phyloP scores from a whole-genome alignment of 2,888 invertebrate species.

The Lasioglossum pauxillum region DNA sequence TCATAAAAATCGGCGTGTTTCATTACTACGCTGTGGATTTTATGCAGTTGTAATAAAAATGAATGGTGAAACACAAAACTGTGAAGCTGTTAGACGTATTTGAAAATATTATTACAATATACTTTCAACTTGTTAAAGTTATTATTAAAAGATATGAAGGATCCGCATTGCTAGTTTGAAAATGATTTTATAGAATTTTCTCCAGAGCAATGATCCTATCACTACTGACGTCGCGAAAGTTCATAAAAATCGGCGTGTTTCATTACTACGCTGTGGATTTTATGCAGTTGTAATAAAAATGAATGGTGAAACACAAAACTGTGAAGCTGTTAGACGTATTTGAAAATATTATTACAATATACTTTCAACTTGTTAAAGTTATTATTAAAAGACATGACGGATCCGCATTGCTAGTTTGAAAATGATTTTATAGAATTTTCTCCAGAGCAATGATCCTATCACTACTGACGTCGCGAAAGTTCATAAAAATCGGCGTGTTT shows the following conservation, averaged over 20 bases:
- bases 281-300: not conserved
- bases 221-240: accelerated
- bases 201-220: no score
- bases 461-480: accelerated
- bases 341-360: not conserved
- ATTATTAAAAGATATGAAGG: not conserved
- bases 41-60: not conserved
- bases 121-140: not conserved
- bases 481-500: not conserved
- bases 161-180: no score
- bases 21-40: not conserved
- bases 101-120: not conserved
- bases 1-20: not conserved
- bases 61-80: not conserved
- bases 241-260: not conserved
- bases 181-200: not conserved
- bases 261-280: not conserved
- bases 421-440: not conserved
- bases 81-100: not conserved
- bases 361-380: not conserved
- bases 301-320: not conserved
- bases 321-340: not conserved
- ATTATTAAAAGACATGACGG: not conserved
- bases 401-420: no score
- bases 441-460: no score